A percentile compares a stretch with the other conserved stretches of the same genome.
These are phyloP conservation scores for Chascanopsetta lugubris DNA, from an alignment of 2,113 vertebrate genomes.

Conservation along the genomic window DNA sequence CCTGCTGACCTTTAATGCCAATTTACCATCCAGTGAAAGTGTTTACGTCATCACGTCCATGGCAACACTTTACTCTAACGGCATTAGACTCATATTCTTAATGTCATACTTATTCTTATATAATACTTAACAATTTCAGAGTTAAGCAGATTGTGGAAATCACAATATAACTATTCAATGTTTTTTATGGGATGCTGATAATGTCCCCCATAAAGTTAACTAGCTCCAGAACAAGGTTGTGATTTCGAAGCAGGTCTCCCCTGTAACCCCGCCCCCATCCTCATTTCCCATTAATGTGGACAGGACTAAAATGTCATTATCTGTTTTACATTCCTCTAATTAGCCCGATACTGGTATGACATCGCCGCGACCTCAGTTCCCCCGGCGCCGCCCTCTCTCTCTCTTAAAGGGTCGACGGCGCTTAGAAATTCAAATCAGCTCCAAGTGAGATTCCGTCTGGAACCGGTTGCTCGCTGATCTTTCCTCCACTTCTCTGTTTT, in stretches of 20 bases:
- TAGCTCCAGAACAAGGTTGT: neutral
- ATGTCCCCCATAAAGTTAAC: neutral
- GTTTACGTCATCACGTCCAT: neutral
- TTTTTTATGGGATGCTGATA: neutral
- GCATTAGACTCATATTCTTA: no score
- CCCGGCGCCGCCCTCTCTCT: neutral
- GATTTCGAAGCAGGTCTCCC: conserved; percentile 6
- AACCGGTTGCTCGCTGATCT: conserved; percentile 2
- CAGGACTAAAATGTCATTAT: conserved; percentile 22
- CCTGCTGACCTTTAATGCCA: neutral
- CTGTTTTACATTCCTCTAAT: conserved; percentile 39
- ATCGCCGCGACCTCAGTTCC: conserved; percentile 22
- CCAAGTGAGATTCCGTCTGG: neutral
- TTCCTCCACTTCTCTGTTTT: neutral
- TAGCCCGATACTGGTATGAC: conserved; percentile 14
- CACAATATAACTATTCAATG: neutral
- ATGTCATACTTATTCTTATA: neutral
- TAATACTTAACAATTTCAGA: no score
- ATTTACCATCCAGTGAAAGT: neutral
- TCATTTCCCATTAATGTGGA: conserved; percentile 17
- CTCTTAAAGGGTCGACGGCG: neutral
- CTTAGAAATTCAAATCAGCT: conserved; percentile 2
- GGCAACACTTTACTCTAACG: neutral
- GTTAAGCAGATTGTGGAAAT: neutral
- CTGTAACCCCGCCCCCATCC: conserved; percentile 9